Percentiles rank a stretch among this genome's conserved stretches.
Evolutionary conservation across 2,113 vertebrate species (phyloP).

Genomic region (Leptocoma aspasia): DNA sequence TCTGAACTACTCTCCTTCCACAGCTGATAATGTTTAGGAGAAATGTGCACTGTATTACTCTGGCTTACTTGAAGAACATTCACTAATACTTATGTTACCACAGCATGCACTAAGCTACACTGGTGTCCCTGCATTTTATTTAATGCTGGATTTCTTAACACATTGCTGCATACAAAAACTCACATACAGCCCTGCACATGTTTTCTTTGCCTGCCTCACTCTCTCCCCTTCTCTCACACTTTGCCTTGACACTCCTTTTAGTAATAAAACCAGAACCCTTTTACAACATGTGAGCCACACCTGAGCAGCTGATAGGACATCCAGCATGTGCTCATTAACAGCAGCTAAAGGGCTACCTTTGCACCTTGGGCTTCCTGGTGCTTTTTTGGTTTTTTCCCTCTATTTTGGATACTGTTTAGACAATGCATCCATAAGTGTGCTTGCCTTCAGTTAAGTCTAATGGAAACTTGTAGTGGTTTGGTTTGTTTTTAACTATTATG

Average conservation of each 20-base stretch:
- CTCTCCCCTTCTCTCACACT: not conserved
- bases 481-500: not conserved
- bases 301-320: conserved; percentile 7
- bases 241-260: not conserved
- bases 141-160: not conserved
- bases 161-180: not conserved
- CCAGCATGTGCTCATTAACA: not conserved
- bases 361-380: not conserved
- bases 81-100: not conserved
- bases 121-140: not conserved
- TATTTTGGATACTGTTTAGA: not conserved
- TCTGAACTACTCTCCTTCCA: not conserved
- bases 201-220: not conserved
- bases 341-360: not conserved
- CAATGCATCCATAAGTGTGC: not conserved
- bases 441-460: not conserved
- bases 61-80: not conserved
- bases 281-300: not conserved
- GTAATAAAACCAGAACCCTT: not conserved
- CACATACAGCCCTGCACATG: rapidly evolving
- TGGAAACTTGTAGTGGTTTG: not conserved
- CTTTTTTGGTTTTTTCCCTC: not conserved
- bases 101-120: not conserved
- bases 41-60: not conserved
- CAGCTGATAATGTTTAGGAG: not conserved